These are phyloP conservation scores for Diglossa brunneiventris DNA, from an alignment of 2,113 vertebrate species.

Conservation along the genomic window DNA sequence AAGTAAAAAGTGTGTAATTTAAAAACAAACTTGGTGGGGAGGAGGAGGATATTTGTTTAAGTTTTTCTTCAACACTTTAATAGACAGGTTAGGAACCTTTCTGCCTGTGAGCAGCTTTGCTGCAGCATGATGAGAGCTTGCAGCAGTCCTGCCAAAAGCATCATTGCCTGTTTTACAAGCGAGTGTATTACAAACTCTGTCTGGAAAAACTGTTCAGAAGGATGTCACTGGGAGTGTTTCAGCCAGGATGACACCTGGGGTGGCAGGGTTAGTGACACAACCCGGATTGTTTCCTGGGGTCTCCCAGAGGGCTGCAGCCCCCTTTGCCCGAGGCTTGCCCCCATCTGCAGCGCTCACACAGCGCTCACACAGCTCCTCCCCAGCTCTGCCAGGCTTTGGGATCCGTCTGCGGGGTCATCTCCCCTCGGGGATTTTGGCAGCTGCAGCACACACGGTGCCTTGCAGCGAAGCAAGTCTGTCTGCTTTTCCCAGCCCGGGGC, in stretches of 20 bases:
- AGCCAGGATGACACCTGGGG: not conserved
- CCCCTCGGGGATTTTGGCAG: not conserved
- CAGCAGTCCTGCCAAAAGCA: not conserved
- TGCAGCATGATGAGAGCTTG: rapidly evolving
- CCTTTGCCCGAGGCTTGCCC: rapidly evolving
- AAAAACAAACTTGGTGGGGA: not conserved
- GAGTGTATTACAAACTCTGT: not conserved
- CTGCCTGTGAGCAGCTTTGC: not conserved
- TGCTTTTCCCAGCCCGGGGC: not conserved
- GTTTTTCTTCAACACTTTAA: not conserved
- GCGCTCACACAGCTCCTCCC: rapidly evolving
- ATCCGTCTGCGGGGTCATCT: not conserved
- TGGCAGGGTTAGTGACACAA: not conserved
- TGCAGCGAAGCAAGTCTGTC: not conserved
- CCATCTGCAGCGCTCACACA: rapidly evolving
- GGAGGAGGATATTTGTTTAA: not conserved
- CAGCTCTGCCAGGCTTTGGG: not conserved
- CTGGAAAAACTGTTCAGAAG: not conserved
- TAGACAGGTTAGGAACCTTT: not conserved
- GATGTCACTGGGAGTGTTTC: not conserved
- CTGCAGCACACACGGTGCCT: not conserved
- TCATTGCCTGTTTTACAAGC: not conserved
- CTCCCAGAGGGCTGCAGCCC: not conserved
- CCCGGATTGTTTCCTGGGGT: rapidly evolving
- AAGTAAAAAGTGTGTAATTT: not conserved